A percentile compares a stretch with the other conserved stretches of the same genome.
These are phyloP conservation scores for Palythoa grandis DNA, from an alignment of 92 coral and sea anemone genomes.

Conservation along the genomic window DNA sequence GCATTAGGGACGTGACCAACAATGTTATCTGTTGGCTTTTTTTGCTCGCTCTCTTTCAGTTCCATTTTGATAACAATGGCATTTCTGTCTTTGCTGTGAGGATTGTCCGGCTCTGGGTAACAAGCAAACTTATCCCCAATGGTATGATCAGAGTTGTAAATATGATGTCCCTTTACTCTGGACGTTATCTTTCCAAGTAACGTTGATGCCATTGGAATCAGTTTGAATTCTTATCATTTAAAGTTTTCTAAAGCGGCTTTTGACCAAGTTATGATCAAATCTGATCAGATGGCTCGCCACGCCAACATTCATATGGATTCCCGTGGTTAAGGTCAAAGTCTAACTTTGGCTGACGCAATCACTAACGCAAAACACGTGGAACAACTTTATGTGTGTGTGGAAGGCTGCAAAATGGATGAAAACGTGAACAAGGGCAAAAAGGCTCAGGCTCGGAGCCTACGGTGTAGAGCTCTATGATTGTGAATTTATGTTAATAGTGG, in stretches of 20 bases:
- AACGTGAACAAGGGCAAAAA: conserved; percentile 4
- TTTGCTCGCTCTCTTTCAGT: too few species aligned
- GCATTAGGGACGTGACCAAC: too few species aligned
- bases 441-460: not conserved
- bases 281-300: conserved; percentile 20
- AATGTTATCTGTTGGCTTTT: too few species aligned
- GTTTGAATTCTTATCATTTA: too few species aligned
- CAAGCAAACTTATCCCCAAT: conserved; percentile 42
- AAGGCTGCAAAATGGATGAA: conserved; percentile 23
- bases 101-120: too few species aligned
- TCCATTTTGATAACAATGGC: too few species aligned
- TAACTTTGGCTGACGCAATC: not conserved
- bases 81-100: too few species aligned
- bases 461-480: conserved; percentile 40
- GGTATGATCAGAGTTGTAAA: conserved; percentile 18
- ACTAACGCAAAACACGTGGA: not conserved
- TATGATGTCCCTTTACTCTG: conserved; percentile 42
- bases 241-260: not conserved
- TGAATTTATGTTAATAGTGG: conserved; percentile 50
- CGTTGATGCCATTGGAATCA: conserved; percentile 26
- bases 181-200: conserved; percentile 39
- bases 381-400: not conserved
- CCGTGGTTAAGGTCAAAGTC: conserved; percentile 14
- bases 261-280: conserved; percentile 12
- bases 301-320: conserved; percentile 12